Evolutionary conservation across 2,797 vertebrate species (phyloP).

Genomic region (Typhlichthys eigenmanni): DNA sequence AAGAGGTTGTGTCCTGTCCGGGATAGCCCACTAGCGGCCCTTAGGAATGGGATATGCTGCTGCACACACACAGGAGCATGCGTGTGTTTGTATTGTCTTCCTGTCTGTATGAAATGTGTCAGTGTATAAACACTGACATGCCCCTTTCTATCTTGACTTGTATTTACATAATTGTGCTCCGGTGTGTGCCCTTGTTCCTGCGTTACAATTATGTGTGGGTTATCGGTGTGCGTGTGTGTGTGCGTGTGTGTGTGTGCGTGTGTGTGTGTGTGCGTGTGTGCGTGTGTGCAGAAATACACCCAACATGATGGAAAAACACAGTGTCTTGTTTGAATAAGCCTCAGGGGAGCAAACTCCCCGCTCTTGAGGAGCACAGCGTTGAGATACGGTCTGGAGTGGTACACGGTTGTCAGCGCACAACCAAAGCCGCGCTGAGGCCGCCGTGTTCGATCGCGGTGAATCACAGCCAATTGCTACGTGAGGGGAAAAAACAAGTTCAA

Average conservation of each 20-base stretch:
- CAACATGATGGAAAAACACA: too few species aligned
- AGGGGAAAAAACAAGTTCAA: conserved; percentile 34
- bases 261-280: conserved; percentile 3
- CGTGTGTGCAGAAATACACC: not conserved
- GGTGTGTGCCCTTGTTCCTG: conserved; percentile 7
- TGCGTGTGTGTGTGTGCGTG: not conserved
- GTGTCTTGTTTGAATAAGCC: not conserved
- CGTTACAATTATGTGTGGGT: conserved; percentile 9
- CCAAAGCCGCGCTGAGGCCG: not conserved
- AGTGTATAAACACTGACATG: not conserved
- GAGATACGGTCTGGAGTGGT: too few species aligned
- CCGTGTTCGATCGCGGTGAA: conserved; percentile 3
- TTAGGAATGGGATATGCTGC: conserved; percentile 18
- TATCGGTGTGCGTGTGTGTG: not conserved
- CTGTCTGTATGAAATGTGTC: conserved; percentile 9
- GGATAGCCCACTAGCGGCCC: conserved; percentile 1
- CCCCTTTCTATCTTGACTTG: conserved; percentile 2
- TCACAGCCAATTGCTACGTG: conserved; percentile 29
- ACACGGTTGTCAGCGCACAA: too few species aligned
- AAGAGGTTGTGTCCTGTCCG: not conserved
- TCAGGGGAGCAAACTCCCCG: too few species aligned
- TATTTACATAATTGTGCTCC: conserved; percentile 1
- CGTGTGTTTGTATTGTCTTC: conserved; percentile 8
- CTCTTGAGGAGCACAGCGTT: not conserved
- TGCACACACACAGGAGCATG: conserved; percentile 6